Percentiles rank a stretch among this genome's conserved stretches.
phyloP scores from a whole-genome alignment of 2,113 vertebrate genomes.

The Daubentonia madagascariensis region DNA sequence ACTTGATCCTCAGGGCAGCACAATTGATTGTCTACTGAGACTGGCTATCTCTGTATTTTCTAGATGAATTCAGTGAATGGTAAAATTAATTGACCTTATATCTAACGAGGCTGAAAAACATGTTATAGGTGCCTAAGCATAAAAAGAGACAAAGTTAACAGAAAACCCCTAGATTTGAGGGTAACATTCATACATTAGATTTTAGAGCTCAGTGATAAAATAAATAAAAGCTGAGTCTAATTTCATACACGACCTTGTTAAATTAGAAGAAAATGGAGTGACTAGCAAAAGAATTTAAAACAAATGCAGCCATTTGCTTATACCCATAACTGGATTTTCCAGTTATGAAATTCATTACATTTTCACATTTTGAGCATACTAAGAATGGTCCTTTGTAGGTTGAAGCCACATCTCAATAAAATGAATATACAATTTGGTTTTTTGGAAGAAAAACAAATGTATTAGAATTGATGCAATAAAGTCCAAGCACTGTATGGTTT shows the following conservation, averaged over 20 bases:
- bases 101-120: not conserved
- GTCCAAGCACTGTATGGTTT: slow-evolving; percentile 10
- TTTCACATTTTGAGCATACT: slow-evolving; percentile 70
- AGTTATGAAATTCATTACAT: slow-evolving; percentile 77
- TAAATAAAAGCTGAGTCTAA: slow-evolving; percentile 51
- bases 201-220: slow-evolving; percentile 39
- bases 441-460: not conserved
- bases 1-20: not conserved
- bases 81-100: not conserved
- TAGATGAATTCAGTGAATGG: not conserved
- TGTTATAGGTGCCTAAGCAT: not conserved
- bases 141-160: not conserved
- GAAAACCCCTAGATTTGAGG: not conserved
- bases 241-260: slow-evolving; percentile 63
- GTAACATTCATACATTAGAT: slow-evolving; percentile 31
- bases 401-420: not conserved
- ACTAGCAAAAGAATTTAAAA: slow-evolving; percentile 51
- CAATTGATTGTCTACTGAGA: not conserved
- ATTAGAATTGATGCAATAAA: not conserved
- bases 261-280: slow-evolving; percentile 58
- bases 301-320: slow-evolving; percentile 60
- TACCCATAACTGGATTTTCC: slow-evolving; percentile 65
- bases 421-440: not conserved
- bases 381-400: not conserved
- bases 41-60: not conserved